Conservation (phyloP, 35 echinoderm and acorn worm species). For the Amphiura filiformis region DNA sequence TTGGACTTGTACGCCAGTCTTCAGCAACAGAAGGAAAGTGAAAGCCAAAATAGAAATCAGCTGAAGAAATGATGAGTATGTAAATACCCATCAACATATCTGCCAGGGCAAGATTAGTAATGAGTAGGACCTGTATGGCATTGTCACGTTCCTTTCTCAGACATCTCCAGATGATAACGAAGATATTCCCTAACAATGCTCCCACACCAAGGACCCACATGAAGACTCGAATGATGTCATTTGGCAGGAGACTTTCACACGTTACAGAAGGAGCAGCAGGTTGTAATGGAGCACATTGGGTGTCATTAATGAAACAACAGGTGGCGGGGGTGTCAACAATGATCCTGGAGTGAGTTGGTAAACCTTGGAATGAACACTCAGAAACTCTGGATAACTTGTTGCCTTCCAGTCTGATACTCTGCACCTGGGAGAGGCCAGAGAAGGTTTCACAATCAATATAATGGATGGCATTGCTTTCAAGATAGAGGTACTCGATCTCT, state of each 20-base stretch:
- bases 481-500: neutral
- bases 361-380: neutral
- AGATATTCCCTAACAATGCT: constrained; percentile 32
- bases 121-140: constrained; percentile 21
- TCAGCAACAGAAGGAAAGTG: constrained; percentile 23
- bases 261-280: neutral
- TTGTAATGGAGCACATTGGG: neutral
- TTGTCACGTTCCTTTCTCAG: neutral
- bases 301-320: neutral
- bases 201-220: constrained; percentile 29
- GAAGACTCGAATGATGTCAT: constrained; percentile 3
- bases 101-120: constrained; percentile 36
- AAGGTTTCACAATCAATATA: neutral
- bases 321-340: neutral
- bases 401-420: neutral
- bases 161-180: constrained; percentile 35
- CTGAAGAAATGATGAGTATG: constrained; percentile 20
- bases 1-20: constrained; percentile 18
- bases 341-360: neutral
- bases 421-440: neutral
- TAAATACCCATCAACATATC: constrained; percentile 55
- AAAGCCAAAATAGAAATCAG: constrained; percentile 17
- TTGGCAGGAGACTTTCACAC: neutral
- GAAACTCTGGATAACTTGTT: neutral
- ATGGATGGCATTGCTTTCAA: neutral